A percentile compares a stretch with the other conserved stretches of the same genome.
Conservation (phyloP, 2,888 invertebrate genomes). For the Plebejus melissa region DNA sequence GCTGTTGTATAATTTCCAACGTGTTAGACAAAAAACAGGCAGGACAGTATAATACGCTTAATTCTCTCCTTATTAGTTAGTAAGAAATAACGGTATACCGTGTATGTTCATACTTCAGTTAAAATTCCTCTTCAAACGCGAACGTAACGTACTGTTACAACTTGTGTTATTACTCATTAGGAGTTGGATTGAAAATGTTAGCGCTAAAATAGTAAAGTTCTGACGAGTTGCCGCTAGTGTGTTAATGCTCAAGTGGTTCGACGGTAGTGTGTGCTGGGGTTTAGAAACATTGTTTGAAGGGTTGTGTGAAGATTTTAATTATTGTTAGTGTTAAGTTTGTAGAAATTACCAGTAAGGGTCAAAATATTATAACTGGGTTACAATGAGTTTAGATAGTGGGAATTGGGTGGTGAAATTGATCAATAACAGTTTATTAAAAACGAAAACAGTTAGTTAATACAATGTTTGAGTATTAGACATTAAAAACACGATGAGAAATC, state of each 20-base stretch:
- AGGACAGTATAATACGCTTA: neutral
- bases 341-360: neutral
- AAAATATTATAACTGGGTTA: no score
- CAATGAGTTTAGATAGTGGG: no score
- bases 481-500: no score
- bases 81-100: neutral
- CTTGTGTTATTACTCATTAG: constrained; percentile 32
- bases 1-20: no score
- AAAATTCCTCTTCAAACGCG: neutral
- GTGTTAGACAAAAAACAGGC: neutral
- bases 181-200: constrained; percentile 30
- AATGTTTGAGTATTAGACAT: no score
- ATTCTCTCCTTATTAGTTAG: neutral
- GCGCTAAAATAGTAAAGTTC: constrained; percentile 33
- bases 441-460: no score
- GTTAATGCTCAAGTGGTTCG: neutral
- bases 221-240: constrained; percentile 28
- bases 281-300: neutral
- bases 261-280: neutral
- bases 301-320: neutral
- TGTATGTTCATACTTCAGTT: neutral
- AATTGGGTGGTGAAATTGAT: no score
- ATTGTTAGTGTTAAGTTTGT: neutral
- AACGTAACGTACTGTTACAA: constrained; percentile 18
- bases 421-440: no score